A percentile compares a stretch with the other conserved stretches of the same genome.
Conservation (phyloP, 2,797 vertebrate species). For the Sebastes hubbsi region DNA sequence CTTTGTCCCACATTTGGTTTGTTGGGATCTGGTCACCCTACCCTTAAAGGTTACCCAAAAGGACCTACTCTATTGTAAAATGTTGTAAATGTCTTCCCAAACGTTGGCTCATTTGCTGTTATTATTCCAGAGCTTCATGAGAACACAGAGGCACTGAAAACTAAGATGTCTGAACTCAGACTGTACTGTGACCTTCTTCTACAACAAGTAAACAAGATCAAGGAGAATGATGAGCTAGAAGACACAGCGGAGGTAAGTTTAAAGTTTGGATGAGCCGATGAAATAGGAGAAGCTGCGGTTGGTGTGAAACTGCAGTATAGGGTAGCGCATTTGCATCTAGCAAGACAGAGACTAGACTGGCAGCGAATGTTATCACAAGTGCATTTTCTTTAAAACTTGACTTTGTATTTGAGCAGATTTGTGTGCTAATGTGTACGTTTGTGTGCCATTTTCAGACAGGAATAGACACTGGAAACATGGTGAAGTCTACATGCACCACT, state of each 20-base stretch:
- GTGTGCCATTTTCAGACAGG: constrained; percentile 66
- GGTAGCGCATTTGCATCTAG: not conserved
- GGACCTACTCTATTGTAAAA: not conserved
- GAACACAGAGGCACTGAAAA: constrained; percentile 94
- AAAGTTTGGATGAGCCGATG: constrained; percentile 30
- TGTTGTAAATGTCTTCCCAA: not conserved
- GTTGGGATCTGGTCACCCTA: no score
- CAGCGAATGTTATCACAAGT: not conserved
- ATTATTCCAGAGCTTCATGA: constrained; percentile 91
- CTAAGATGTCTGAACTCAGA: constrained; percentile 97
- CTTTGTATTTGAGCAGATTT: not conserved
- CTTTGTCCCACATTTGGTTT: no score
- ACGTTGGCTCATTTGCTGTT: not conserved
- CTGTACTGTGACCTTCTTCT: constrained; percentile 98
- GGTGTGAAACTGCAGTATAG: constrained; percentile 14
- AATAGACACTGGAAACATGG: constrained; percentile 88
- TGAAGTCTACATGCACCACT: constrained; percentile 96
- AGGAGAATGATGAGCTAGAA: constrained; percentile 80
- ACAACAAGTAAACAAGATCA: constrained; percentile 96
- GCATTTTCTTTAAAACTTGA: not conserved
- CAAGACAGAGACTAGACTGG: not conserved
- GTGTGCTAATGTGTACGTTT: not conserved
- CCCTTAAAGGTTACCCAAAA: not conserved
- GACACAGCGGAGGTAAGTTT: constrained; percentile 70
- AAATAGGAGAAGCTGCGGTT: constrained; percentile 60